These are phyloP conservation scores for Drosophila barbarae DNA, from an alignment of 2,888 invertebrate species.

Conservation along the genomic window DNA sequence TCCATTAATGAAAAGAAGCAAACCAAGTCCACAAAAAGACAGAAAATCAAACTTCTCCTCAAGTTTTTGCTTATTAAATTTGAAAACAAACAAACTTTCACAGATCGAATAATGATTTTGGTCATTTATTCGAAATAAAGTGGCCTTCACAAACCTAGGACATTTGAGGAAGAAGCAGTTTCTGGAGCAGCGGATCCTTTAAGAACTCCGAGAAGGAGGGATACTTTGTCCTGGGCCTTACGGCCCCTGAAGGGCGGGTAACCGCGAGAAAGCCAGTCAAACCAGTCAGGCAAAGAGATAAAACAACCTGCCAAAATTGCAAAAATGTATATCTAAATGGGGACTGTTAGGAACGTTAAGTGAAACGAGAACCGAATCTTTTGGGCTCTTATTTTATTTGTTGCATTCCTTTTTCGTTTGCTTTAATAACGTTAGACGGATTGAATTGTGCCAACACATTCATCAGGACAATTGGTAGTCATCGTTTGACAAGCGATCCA, in stretches of 20 bases:
- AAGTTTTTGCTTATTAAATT: too few species aligned
- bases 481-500: conserved; percentile 5
- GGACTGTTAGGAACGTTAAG: too few species aligned
- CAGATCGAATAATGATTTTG: background rate
- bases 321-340: too few species aligned
- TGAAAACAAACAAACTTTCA: too few species aligned
- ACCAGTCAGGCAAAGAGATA: too few species aligned
- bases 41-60: too few species aligned
- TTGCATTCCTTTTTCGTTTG: background rate
- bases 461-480: background rate
- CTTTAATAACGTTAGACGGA: background rate
- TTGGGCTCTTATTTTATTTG: background rate
- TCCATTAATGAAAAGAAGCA: background rate
- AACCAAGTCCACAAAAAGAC: too few species aligned
- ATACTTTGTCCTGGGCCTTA: conserved; percentile 55
- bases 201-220: conserved; percentile 62
- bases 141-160: conserved; percentile 32
- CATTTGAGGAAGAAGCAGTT: conserved; percentile 54
- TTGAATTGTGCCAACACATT: background rate
- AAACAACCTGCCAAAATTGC: too few species aligned
- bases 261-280: conserved; percentile 13
- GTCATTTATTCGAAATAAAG: conserved; percentile 1
- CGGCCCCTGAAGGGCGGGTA: conserved; percentile 8
- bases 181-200: conserved; percentile 42
- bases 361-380: background rate